These are phyloP conservation scores for Oceanodroma leucorhoa DNA, from an alignment of 2,797 vertebrate genomes.

Conservation along the genomic window DNA sequence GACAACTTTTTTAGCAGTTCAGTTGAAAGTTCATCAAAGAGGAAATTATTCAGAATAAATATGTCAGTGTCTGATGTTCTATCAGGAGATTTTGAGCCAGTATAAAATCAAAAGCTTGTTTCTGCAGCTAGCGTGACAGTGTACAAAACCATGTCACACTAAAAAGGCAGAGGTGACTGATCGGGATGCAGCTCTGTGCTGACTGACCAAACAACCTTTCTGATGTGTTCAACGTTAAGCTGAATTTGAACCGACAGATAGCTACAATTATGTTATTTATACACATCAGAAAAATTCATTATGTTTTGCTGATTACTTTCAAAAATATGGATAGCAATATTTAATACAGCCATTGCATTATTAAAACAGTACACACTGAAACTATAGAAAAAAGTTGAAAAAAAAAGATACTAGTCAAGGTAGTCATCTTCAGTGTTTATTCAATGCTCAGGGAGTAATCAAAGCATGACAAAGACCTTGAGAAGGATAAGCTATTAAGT, in stretches of 20 bases:
- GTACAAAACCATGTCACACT: background rate
- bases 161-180: background rate
- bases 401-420: background rate
- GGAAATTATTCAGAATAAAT: background rate
- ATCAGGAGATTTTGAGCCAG: background rate
- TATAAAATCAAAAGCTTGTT: slow-evolving; percentile 10
- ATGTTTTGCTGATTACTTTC: background rate
- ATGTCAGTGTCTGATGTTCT: background rate
- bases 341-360: background rate
- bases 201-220: background rate
- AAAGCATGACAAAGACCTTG: background rate
- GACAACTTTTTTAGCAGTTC: background rate
- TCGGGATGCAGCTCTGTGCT: background rate
- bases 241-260: background rate
- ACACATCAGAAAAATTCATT: background rate
- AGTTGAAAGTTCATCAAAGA: background rate
- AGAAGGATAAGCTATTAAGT: background rate
- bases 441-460: background rate
- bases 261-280: background rate
- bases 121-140: background rate
- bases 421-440: background rate
- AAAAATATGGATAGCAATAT: background rate
- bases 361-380: background rate
- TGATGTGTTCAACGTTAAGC: background rate
- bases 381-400: background rate